Evolutionary conservation across 2,113 vertebrate genomes (phyloP).

Genomic region (Bathybates hornii): DNA sequence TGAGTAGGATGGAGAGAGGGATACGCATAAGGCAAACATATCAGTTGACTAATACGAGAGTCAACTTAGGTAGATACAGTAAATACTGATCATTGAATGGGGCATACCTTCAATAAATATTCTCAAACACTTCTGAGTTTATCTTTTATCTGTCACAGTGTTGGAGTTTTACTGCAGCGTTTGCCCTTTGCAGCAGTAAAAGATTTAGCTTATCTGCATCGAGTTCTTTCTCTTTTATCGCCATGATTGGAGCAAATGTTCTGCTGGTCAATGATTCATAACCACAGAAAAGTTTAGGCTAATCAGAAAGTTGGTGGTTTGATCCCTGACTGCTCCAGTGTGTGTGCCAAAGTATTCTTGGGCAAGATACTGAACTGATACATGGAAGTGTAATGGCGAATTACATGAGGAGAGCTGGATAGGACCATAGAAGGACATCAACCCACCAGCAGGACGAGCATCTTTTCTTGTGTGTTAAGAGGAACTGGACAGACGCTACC

Average conservation of each 20-base stretch:
- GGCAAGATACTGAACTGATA: neutral
- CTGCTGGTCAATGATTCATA: slow-evolving; percentile 12
- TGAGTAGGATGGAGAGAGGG: slow-evolving; percentile 12
- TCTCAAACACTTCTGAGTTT: neutral
- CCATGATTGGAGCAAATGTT: neutral
- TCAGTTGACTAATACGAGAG: neutral
- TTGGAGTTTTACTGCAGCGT: neutral
- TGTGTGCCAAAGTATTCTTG: neutral
- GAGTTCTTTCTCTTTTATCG: neutral
- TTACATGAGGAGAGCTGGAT: neutral
- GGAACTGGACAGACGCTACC: neutral
- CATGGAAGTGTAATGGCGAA: neutral
- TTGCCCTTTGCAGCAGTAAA: neutral
- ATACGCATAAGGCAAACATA: slow-evolving; percentile 47
- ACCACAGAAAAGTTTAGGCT: neutral
- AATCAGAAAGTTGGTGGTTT: neutral
- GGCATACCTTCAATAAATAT: neutral
- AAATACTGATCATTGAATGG: neutral
- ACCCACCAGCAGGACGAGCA: rapidly evolving
- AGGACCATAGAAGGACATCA: neutral
- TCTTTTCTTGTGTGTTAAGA: neutral
- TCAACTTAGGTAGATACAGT: neutral
- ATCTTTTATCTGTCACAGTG: neutral
- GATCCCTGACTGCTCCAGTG: neutral
- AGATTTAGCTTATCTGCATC: neutral